phyloP scores from a whole-genome alignment of 37 sponge, comb jelly and placozoan genomes.

The Agelas oroides region DNA sequence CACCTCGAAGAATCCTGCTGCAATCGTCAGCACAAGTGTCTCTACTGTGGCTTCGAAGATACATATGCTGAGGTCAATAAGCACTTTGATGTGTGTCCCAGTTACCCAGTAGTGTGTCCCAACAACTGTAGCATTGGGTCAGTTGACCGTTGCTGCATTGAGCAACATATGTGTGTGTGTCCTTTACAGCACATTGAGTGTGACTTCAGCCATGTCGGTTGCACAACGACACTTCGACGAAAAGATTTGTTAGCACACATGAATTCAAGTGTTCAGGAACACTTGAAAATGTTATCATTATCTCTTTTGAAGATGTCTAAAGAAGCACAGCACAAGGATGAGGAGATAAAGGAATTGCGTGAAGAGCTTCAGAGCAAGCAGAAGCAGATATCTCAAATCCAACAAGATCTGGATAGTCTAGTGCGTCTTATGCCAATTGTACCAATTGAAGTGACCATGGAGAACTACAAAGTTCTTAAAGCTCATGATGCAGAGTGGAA shows the following conservation, averaged over 20 bases:
- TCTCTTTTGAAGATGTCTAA: too few relatives aligned
- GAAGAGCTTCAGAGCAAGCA: too few relatives aligned
- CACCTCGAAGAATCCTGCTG: constrained; percentile 18
- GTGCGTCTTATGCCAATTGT: too few relatives aligned
- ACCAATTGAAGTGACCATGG: too few relatives aligned
- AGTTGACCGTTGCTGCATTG: neutral
- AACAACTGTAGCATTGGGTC: neutral
- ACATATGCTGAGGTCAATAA: neutral
- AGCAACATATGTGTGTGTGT: constrained; percentile 21
- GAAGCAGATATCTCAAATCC: too few relatives aligned
- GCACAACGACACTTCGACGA: neutral
- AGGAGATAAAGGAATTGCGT: too few relatives aligned
- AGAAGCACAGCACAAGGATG: too few relatives aligned
- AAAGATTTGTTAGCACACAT: neutral
- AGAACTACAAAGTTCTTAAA: too few relatives aligned
- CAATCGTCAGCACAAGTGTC: constrained; percentile 2
- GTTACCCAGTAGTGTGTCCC: neutral
- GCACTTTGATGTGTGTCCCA: neutral
- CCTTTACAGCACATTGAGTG: neutral
- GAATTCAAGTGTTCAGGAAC: neutral
- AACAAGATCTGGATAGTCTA: too few relatives aligned
- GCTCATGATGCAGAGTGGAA: too few relatives aligned
- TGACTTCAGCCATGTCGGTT: neutral
- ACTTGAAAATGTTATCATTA: neutral
- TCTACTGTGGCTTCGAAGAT: constrained; percentile 1